Conservation (phyloP, 2,113 vertebrate genomes). For the Pogona vitticeps region DNA sequence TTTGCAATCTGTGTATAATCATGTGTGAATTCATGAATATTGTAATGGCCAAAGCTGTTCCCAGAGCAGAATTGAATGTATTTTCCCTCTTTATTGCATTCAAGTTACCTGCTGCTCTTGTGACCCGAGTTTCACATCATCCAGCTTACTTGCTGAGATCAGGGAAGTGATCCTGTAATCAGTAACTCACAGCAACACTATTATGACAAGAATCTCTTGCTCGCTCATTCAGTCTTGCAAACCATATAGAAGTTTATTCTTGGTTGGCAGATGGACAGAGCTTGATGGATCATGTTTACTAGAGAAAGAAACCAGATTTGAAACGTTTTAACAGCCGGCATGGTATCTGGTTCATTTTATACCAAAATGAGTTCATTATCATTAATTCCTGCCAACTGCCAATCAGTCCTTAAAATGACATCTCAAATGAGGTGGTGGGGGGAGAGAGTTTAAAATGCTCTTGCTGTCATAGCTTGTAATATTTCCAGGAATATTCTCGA, state of each 20-base stretch:
- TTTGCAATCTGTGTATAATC: neutral
- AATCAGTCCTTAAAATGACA: slow-evolving; percentile 76
- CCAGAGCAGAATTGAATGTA: slow-evolving; percentile 2
- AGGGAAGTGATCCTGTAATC: slow-evolving; percentile 54
- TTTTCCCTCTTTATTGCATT: neutral
- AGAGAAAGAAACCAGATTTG: slow-evolving; percentile 74
- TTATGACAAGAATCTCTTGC: slow-evolving; percentile 45
- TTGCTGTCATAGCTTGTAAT: slow-evolving; percentile 37
- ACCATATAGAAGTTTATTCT: slow-evolving; percentile 55
- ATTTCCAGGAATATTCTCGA: neutral
- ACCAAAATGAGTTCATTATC: slow-evolving; percentile 75
- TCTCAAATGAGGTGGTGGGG: slow-evolving; percentile 62
- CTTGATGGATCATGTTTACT: slow-evolving; percentile 76
- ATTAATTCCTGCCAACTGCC: slow-evolving; percentile 79
- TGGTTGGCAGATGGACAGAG: slow-evolving; percentile 78
- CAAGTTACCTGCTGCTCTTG: slow-evolving; percentile 44
- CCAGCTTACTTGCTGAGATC: slow-evolving; percentile 59
- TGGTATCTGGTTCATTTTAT: slow-evolving; percentile 75
- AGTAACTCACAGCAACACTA: slow-evolving; percentile 65
- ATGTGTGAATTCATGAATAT: neutral
- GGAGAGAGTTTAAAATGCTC: neutral
- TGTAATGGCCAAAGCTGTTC: neutral
- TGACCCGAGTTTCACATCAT: slow-evolving; percentile 4
- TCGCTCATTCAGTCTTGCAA: neutral
- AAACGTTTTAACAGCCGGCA: slow-evolving; percentile 76